Evolutionary conservation across 2,797 vertebrate genomes (phyloP).

Genomic region (Sebastes elongatus): DNA sequence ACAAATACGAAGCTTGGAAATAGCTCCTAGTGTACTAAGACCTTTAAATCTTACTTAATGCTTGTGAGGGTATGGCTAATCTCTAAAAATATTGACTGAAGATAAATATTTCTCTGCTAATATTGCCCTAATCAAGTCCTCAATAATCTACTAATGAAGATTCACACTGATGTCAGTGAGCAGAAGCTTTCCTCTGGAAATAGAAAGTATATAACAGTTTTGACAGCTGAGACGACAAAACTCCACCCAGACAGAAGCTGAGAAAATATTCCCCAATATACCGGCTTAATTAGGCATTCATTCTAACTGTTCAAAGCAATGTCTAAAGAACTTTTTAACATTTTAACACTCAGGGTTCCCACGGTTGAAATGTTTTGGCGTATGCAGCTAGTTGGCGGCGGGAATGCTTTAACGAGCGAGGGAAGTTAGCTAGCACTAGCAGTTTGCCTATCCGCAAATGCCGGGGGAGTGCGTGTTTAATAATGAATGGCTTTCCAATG

Average conservation of each 20-base stretch:
- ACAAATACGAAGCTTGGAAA: neutral
- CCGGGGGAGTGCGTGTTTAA: neutral
- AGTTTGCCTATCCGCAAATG: neutral
- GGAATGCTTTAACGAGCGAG: neutral
- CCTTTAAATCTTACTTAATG: slow-evolving; percentile 24
- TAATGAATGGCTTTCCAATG: neutral
- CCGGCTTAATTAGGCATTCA: neutral
- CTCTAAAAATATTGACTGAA: slow-evolving; percentile 5
- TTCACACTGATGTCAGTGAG: neutral
- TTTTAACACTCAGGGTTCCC: no score
- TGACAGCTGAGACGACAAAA: neutral
- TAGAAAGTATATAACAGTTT: neutral
- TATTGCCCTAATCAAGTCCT: neutral
- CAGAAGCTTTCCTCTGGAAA: slow-evolving; percentile 3
- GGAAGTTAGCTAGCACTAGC: neutral
- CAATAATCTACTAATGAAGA: slow-evolving; percentile 24
- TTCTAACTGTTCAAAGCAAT: no score
- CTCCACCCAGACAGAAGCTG: neutral
- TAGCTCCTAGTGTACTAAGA: neutral
- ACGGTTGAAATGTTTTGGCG: no score
- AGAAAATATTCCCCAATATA: neutral
- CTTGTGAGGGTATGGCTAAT: slow-evolving; percentile 11
- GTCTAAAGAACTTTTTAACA: no score
- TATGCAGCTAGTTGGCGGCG: neutral
- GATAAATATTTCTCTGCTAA: slow-evolving; percentile 29